A percentile compares a stretch with the other conserved stretches of the same genome.
These are phyloP conservation scores for Holothuria leucospilota DNA, from an alignment of 53 echinoderm and acorn worm genomes.

Conservation along the genomic window DNA sequence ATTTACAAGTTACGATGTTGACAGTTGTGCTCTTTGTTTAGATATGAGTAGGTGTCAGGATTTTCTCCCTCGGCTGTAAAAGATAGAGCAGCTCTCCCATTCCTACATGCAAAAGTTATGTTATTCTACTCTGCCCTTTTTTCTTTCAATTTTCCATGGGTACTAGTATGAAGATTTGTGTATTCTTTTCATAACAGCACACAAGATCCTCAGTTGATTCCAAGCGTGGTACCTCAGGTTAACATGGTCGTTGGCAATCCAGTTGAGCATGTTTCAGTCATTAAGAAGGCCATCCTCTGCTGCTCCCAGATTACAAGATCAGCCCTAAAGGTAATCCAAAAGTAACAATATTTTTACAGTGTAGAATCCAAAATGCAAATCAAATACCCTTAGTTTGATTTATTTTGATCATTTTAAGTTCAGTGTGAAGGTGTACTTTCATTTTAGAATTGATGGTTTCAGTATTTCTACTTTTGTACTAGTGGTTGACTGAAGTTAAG, in stretches of 20 bases:
- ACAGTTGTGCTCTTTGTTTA: too few species aligned
- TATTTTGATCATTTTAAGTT: too few species aligned
- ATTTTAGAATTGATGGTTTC: too few species aligned
- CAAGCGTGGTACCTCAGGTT: conserved; percentile 85
- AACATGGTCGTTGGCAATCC: conserved; percentile 87
- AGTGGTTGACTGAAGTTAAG: conserved; percentile 88
- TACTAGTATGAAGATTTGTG: too few species aligned
- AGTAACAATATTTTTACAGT: neutral
- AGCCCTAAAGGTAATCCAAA: conserved; percentile 77
- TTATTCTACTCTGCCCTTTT: neutral
- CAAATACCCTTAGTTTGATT: too few species aligned
- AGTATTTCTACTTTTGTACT: neutral
- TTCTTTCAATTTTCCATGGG: neutral
- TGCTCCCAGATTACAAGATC: conserved; percentile 85
- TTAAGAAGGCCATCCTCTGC: conserved; percentile 94
- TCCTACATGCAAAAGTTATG: too few species aligned
- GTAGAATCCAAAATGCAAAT: neutral
- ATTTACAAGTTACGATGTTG: too few species aligned
- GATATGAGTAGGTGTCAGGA: too few species aligned
- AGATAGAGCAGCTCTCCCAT: too few species aligned
- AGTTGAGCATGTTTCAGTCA: conserved; percentile 78
- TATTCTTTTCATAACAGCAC: conserved; percentile 64
- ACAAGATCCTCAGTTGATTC: conserved; percentile 87
- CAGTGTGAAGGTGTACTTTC: too few species aligned
- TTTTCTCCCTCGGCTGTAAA: too few species aligned